Evolutionary conservation across 1,140 invertebrate genomes (phyloP).

Genomic region (Diachasmimorpha longicaudata): DNA sequence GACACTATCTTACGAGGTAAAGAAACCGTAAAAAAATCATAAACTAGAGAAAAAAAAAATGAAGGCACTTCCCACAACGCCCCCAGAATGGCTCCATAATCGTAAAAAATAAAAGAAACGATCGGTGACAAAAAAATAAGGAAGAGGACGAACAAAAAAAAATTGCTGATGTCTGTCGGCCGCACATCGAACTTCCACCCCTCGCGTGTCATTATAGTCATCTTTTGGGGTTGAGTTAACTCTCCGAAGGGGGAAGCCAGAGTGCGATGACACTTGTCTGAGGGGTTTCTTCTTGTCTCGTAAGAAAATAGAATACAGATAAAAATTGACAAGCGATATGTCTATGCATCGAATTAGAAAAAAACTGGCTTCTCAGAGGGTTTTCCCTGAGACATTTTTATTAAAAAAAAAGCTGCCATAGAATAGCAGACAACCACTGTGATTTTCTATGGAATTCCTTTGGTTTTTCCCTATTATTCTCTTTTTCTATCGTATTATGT

Average conservation of each 20-base stretch:
- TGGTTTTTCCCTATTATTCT: no score
- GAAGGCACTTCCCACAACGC: background rate
- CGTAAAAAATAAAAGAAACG: slow-evolving; percentile 10
- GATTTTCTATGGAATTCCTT: no score
- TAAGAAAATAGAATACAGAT: slow-evolving; percentile 19
- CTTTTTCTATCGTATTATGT: background rate
- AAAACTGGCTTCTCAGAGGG: background rate
- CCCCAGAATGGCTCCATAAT: background rate
- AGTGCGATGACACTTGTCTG: slow-evolving; percentile 23
- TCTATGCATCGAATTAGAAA: background rate
- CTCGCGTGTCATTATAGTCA: slow-evolving; percentile 3
- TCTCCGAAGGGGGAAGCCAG: slow-evolving; percentile 11
- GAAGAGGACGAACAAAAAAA: background rate
- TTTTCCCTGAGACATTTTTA: no score
- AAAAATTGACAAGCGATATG: background rate
- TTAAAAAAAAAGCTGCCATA: background rate
- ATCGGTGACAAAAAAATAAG: background rate
- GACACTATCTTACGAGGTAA: slow-evolving; percentile 78
- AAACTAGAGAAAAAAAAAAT: slow-evolving; percentile 12
- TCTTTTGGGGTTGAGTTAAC: background rate
- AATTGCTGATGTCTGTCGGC: background rate
- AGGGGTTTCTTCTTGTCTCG: slow-evolving; percentile 37
- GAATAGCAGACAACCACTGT: no score
- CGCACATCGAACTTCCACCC: slow-evolving; percentile 1
- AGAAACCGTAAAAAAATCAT: slow-evolving; percentile 27